A percentile compares a stretch with the other conserved stretches of the same genome.
These are phyloP conservation scores for Hippocampus barbouri DNA, from an alignment of 2,113 vertebrate species.

Conservation along the genomic window DNA sequence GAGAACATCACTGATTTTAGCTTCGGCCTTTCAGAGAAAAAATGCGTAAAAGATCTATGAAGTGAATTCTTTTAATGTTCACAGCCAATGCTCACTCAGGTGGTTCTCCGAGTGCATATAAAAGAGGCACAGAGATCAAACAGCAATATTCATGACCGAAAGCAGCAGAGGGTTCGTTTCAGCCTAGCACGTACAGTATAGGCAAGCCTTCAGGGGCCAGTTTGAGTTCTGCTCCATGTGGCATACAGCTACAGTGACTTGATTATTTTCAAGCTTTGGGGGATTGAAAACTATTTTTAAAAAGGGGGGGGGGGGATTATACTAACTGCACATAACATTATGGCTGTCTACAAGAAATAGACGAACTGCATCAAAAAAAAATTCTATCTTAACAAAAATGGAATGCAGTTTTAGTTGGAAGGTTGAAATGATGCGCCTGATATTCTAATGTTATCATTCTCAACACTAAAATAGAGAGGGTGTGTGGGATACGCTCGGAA, in stretches of 20 bases:
- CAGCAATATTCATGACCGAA: constrained; percentile 54
- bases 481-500: too few relatives aligned
- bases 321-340: too few relatives aligned
- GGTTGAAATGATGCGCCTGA: background rate
- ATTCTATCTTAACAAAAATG: background rate
- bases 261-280: background rate
- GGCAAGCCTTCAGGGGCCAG: constrained; percentile 21
- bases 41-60: background rate
- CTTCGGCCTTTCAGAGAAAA: background rate
- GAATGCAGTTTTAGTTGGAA: background rate
- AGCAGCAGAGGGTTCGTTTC: constrained; percentile 23
- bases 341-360: background rate
- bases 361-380: background rate
- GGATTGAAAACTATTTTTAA: background rate
- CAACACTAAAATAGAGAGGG: too few relatives aligned
- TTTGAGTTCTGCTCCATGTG: constrained; percentile 20
- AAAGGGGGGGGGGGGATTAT: background rate
- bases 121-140: constrained; percentile 49
- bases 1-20: background rate
- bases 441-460: too few relatives aligned
- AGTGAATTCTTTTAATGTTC: constrained; percentile 20
- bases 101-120: constrained; percentile 16
- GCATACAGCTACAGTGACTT: background rate
- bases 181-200: constrained; percentile 6
- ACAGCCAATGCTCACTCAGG: constrained; percentile 16